These are phyloP conservation scores for Myripristis murdjan DNA, from an alignment of 2,797 vertebrate species.

Conservation along the genomic window DNA sequence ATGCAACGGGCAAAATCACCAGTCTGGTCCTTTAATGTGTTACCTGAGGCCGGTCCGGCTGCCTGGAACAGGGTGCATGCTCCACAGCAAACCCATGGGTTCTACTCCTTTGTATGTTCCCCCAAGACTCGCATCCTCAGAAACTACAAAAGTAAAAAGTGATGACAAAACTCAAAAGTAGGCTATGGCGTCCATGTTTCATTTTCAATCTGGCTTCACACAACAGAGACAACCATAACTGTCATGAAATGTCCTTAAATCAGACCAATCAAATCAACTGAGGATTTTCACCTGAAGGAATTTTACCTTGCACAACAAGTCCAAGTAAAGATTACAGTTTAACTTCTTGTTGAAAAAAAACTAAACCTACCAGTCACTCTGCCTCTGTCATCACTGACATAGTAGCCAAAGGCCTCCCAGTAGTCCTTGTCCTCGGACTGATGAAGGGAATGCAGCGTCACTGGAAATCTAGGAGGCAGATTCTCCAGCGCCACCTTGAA, in stretches of 20 bases:
- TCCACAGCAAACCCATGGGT: constrained; percentile 81
- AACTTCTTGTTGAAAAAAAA: not conserved
- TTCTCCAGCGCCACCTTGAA: constrained; percentile 68
- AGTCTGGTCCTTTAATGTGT: too few relatives aligned
- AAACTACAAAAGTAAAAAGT: constrained; percentile 63
- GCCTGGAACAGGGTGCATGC: constrained; percentile 71
- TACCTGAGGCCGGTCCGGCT: constrained; percentile 74
- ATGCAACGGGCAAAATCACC: too few relatives aligned
- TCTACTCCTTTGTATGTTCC: constrained; percentile 76
- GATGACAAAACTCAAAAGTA: too few relatives aligned
- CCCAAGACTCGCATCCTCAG: constrained; percentile 62
- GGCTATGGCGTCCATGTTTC: not conserved
- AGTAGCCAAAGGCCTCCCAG: constrained; percentile 80
- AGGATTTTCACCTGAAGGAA: too few relatives aligned
- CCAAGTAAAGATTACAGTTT: too few relatives aligned
- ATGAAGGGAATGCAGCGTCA: constrained; percentile 70
- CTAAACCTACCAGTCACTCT: constrained; percentile 61
- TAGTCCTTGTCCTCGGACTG: constrained; percentile 65
- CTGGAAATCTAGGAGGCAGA: constrained; percentile 43
- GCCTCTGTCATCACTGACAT: constrained; percentile 65
- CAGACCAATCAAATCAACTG: too few relatives aligned
- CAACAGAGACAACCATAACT: too few relatives aligned
- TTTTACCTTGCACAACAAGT: too few relatives aligned
- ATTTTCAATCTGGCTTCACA: too few relatives aligned
- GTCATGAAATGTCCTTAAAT: too few relatives aligned